These are phyloP conservation scores for Terrapene triunguis DNA, from an alignment of 2,113 vertebrate genomes.

Conservation along the genomic window DNA sequence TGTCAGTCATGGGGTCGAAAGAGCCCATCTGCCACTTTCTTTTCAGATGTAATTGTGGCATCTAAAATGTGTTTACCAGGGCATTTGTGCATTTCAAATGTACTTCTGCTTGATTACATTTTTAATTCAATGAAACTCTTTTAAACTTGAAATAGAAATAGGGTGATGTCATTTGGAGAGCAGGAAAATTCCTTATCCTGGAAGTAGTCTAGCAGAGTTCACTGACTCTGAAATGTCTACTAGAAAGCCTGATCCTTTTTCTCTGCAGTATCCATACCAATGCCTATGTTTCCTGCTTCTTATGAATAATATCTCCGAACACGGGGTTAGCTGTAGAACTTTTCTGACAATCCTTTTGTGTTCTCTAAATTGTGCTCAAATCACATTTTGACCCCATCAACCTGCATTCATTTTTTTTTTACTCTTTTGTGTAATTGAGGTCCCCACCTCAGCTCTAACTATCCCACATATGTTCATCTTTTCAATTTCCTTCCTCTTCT, in stretches of 20 bases:
- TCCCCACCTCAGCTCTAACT: conserved; percentile 56
- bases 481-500: conserved; percentile 48
- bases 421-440: conserved; percentile 68
- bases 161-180: neutral
- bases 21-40: neutral
- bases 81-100: neutral
- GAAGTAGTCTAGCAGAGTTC: neutral
- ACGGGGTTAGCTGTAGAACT: neutral
- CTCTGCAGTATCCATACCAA: neutral
- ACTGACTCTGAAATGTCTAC: neutral
- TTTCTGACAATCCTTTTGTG: conserved; percentile 29
- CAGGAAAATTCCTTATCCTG: neutral
- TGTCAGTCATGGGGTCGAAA: neutral
- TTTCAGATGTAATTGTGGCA: neutral
- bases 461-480: conserved; percentile 53
- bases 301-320: neutral
- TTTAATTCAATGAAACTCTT: neutral
- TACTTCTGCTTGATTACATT: neutral
- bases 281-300: neutral
- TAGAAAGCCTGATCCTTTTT: neutral
- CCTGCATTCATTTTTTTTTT: conserved; percentile 36
- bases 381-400: conserved; percentile 46
- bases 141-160: neutral
- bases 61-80: neutral
- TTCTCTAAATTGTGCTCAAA: conserved; percentile 31